Evolutionary conservation across 37 sponge, comb jelly and placozoan species (phyloP), one percentile per base, ranked within the genome.

Genomic region (Crambe crambe): DNA sequence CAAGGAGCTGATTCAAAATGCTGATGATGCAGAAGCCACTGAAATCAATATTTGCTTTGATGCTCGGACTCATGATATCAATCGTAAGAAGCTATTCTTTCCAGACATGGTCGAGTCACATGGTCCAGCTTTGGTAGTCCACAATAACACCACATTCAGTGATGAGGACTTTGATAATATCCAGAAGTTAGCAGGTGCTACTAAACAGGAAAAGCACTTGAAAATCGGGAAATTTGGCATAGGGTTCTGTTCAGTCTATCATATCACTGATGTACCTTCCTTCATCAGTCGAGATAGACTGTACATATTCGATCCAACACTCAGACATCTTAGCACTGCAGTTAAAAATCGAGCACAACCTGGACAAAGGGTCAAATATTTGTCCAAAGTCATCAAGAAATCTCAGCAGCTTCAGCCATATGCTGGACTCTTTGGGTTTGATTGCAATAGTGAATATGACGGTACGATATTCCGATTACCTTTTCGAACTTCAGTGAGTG

Each of bases 141-240:
- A 87, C 35, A 92, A 92, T 60, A 75, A 88, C 61, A 62, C 60
- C 27, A 64, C 20, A 8, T 92, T 92, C 40, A 85, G 70, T 18
- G 82, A 94, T 22, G 79, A 91, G 47, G 95, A 94, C 60, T 94
- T 94, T 69, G 44, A 62, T n/a, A 91, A 90, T 75, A 94, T 94
- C 42, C 80, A 80, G 15, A 87, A 87, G 57, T 74, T 94, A 25
- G 95, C 88, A 56, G 92, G 75, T 2, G 89, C 85, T 21, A 91
- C 92, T 23, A 94, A 94, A 60, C 56, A 51, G 44, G 68, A 75
- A 36, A 44, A 91, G 31, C 61, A 76, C 0, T 56, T 73, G 17
- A 94, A 90, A 73, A 94, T 94, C 74, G 95, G 95, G 21, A 87
- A 91, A 60, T 94, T 94, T 87, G 92, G 95, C 27, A 47, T 88